Base-by-base conservation (phyloP, 2,797 vertebrate genomes). In the Bovichtus diacanthus region DNA sequence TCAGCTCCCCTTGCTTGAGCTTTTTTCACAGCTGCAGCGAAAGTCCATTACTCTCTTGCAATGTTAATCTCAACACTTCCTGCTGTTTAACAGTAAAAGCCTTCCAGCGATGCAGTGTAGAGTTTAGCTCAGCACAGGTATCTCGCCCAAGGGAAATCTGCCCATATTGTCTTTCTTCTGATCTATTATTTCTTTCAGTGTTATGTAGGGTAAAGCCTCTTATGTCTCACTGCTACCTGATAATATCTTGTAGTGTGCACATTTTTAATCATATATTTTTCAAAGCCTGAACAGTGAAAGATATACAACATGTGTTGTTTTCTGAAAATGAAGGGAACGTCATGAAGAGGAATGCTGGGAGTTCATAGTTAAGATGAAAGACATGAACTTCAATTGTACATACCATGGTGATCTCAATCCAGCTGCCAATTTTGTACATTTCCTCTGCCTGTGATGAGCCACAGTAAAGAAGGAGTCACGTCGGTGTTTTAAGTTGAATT, bases 21-120 rank as follows among this genome's bases (percentile, higher is more conserved):
- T 56, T 70, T 41, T 82, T 81, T 62, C 41, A 74, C 56, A 70
- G 63, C 76, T 41, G 41, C 59, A 73, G 73, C 72, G 65, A 44
- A 78, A 76, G 74, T 65, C 54, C 56, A 69, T 77, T 66, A 65
- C 76, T 69, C 39, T 60, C 25, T 55, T 69, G 56, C 63, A 75
- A 59, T 77, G 64, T 66, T 85, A 79, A 83, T 86, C 66, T 69
- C 58, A 70, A 60, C 50, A 43, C 53, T 81, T 80, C 73, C 68
- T 76, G 72, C 53, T 65, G 49, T 66, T 79, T 41, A 70, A 70
- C n/a, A 63, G 68, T 55, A 53, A 74, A 74, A 71, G 41, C 55
- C 74, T 66, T 83, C 74, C 62, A 71, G 79, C 43, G 1, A 70
- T 15, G 62, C 18, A 3, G 51, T 16, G 44, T 63, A 23, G 25